Evolutionary conservation across 2,797 vertebrate genomes (phyloP).

Genomic region (Lophius americanus): DNA sequence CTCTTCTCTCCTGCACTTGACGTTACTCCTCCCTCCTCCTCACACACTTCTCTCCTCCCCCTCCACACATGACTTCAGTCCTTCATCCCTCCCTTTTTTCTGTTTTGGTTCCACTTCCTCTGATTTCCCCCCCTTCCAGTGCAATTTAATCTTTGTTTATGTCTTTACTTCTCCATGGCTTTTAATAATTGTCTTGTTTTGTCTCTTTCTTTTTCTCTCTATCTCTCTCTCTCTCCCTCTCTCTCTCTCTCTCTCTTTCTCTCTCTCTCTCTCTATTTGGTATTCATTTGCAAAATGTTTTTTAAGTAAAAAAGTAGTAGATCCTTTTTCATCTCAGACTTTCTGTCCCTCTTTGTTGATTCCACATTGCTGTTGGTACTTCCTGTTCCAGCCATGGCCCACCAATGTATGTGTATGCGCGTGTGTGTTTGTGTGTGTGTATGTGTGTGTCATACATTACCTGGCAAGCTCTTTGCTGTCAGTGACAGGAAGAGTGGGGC

Average conservation of each 20-base stretch:
- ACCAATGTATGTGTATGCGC: constrained; percentile 34
- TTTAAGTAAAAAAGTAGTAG: constrained; percentile 1
- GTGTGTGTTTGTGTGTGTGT: constrained; percentile 42
- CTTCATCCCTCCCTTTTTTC: constrained; percentile 33
- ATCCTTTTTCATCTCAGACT: neutral
- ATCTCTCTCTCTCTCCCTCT: neutral
- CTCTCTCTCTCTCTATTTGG: neutral
- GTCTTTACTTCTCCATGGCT: neutral
- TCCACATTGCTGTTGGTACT: constrained; percentile 52
- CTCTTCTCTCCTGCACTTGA: constrained; percentile 52
- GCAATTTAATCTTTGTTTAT: constrained; percentile 3
- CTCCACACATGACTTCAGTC: constrained; percentile 36
- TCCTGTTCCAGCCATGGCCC: constrained; percentile 28
- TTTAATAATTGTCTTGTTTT: neutral
- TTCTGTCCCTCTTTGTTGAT: constrained; percentile 21
- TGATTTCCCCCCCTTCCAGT: neutral
- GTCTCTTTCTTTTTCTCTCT: neutral
- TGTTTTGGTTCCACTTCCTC: constrained; percentile 43
- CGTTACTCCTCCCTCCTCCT: constrained; percentile 42
- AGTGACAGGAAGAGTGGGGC: constrained; percentile 75
- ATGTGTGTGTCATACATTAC: constrained; percentile 58
- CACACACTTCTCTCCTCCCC: neutral
- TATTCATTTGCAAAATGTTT: neutral
- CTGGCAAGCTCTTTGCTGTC: constrained; percentile 60
- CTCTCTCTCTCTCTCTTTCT: neutral